Evolutionary conservation across 2,113 vertebrate genomes (phyloP).

Genomic region (Macquaria ambigua): DNA sequence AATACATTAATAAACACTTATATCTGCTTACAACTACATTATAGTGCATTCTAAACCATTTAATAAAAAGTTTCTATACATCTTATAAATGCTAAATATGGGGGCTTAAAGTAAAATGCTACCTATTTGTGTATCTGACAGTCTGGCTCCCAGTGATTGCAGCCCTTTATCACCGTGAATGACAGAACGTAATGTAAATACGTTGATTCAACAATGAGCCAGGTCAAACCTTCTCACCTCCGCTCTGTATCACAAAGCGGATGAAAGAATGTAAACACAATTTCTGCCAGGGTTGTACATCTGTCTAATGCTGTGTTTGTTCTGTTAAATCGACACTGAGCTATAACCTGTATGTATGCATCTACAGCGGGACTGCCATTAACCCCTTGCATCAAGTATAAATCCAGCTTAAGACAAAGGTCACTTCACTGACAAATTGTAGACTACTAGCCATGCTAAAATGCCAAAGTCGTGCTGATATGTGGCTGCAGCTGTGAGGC

Average conservation of each 20-base stretch:
- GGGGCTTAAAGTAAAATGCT: not conserved
- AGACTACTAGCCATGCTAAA: slow-evolving; percentile 20
- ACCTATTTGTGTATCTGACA: not conserved
- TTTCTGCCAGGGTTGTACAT: not conserved
- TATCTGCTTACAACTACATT: not conserved
- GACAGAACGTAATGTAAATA: not conserved
- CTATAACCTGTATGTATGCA: not conserved
- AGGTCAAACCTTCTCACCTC: not conserved
- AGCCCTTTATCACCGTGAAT: not conserved
- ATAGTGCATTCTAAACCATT: not conserved
- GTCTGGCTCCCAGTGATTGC: not conserved
- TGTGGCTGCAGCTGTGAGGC: slow-evolving; percentile 42
- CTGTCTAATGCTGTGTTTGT: not conserved
- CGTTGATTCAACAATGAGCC: not conserved
- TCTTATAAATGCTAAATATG: not conserved
- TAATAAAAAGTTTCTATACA: not conserved
- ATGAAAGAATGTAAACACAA: slow-evolving; percentile 6
- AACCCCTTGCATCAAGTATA: slow-evolving; percentile 5
- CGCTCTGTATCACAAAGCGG: not conserved
- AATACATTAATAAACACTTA: no score
- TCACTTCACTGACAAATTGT: slow-evolving; percentile 28
- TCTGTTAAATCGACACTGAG: not conserved
- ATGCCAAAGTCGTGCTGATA: slow-evolving; percentile 20
- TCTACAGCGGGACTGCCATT: not conserved
- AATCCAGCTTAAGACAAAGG: slow-evolving; percentile 48